Evolutionary conservation across 2,888 invertebrate genomes (phyloP).

Genomic region (Microplitis manilae): DNA sequence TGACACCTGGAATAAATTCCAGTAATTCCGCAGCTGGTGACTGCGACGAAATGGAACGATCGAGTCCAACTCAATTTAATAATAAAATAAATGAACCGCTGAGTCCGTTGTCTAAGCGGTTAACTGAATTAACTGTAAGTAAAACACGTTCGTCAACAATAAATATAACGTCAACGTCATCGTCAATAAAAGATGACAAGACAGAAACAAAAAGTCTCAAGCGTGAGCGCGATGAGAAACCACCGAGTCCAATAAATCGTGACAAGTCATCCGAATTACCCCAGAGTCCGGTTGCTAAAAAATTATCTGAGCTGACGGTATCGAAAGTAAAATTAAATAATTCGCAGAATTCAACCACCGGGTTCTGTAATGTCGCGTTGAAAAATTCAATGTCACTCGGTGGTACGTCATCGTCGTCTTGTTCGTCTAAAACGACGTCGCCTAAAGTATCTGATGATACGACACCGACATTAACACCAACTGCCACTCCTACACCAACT

Average conservation of each 20-base stretch:
- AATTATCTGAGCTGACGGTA: conserved; percentile 60
- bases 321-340: conserved; percentile 62
- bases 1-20: conserved; percentile 46
- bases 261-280: conserved; percentile 42
- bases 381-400: background rate
- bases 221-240: conserved; percentile 42
- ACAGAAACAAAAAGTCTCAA: conserved; percentile 24
- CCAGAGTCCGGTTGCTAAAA: conserved; percentile 62
- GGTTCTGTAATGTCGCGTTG: conserved; percentile 37
- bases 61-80: background rate
- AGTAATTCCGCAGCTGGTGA: background rate
- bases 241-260: conserved; percentile 48
- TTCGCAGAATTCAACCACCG: conserved; percentile 60
- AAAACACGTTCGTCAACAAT: conserved; percentile 44
- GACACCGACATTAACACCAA: conserved; percentile 56
- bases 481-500: conserved; percentile 62
- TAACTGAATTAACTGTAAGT: conserved; percentile 46
- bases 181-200: conserved; percentile 13
- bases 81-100: conserved; percentile 39
- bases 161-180: conserved; percentile 38
- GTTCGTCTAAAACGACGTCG: conserved; percentile 42
- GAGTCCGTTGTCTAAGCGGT: conserved; percentile 49
- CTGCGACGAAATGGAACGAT: background rate
- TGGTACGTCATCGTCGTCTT: conserved; percentile 46
- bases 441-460: conserved; percentile 59